Base-by-base conservation (phyloP, 1,140 invertebrate genomes). In the Hycleus phaleratus region DNA sequence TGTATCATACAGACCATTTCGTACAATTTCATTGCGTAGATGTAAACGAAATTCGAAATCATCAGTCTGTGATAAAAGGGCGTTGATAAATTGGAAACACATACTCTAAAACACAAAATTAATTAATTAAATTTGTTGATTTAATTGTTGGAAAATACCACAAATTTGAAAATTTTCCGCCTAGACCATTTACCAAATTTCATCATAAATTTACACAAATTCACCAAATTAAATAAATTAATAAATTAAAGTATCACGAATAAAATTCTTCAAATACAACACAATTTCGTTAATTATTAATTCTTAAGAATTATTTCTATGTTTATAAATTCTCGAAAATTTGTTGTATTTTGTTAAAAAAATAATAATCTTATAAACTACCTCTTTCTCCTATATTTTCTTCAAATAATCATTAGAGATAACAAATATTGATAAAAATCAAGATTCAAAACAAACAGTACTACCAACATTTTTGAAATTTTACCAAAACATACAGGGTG, bases 31-130 rank as follows among this genome's bases (percentile, higher is more conserved):
- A 75, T 96, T 97, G 48, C 95, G 77, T 49, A 98, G 74, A 78
- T 97, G 95, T 64, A 97, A 79, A 58, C 94, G 80, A 71, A 96
- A 97, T 68, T 98, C 95, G 57, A 97, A 78, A 68, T 97, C 95
- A 68, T 95, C 92, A 0, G 93, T 91, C 25, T 87, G 85, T 7
- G 85, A 89, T 46, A 97, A 88, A 38, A 98, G 85, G 0, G 93
- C 92, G 74, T 98, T 98, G 50, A 97, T 93, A 26, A 98, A 81
- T 78, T 91, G 89, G 65, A 96, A 84, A 75, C 91, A 94, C 10
- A 85, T 85, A 49, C 85, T 83, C 86, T 89, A 67, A 70, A 58
- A 62, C 55, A 57, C 50, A 46, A 48, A 10, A 49, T 4, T 38
- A n/a, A 49, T 26, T 48, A 18, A 56, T 42, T 42, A 1, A 11